These are phyloP conservation scores for Xiphias gladius DNA, from an alignment of 2,113 vertebrate species.

Conservation along the genomic window DNA sequence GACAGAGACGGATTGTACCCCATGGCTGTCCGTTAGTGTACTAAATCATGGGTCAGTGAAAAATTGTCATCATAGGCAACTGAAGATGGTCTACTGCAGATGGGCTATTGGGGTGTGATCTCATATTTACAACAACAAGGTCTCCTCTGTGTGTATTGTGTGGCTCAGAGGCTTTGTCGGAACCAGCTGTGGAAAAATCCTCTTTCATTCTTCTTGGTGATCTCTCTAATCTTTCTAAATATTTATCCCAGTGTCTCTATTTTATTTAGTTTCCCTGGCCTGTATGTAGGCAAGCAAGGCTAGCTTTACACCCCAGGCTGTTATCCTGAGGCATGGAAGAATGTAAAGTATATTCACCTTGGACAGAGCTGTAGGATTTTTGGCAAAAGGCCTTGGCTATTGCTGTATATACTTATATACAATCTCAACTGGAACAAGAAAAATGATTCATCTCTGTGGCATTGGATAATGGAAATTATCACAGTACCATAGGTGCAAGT, in stretches of 20 bases:
- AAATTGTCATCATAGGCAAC: conserved; percentile 6
- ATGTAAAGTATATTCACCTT: conserved; percentile 14
- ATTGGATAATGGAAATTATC: neutral
- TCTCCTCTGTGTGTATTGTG: conserved; percentile 11
- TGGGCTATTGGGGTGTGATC: conserved; percentile 9
- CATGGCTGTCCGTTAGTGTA: conserved; percentile 25
- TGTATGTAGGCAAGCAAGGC: neutral
- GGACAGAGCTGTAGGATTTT: conserved; percentile 25
- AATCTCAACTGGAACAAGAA: conserved; percentile 15
- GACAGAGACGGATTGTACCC: conserved; percentile 41
- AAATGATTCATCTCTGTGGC: neutral
- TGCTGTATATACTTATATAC: conserved; percentile 3
- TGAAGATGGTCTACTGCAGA: conserved; percentile 13
- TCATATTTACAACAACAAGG: conserved; percentile 42
- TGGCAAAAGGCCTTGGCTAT: conserved; percentile 4
- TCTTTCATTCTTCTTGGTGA: conserved; percentile 19
- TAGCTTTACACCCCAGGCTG: conserved; percentile 3
- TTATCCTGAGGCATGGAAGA: conserved; percentile 14
- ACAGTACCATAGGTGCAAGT: neutral
- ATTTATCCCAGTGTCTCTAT: conserved; percentile 23
- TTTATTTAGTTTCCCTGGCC: conserved; percentile 20
- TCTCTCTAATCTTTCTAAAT: neutral
- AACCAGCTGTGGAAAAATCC: conserved; percentile 38
- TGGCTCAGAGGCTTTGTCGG: conserved; percentile 28
- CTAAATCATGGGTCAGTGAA: conserved; percentile 24